Evolutionary conservation across 1,140 invertebrate genomes (phyloP), one percentile per base, ranked within the genome.

Genomic region (Drosophila cardini): DNA sequence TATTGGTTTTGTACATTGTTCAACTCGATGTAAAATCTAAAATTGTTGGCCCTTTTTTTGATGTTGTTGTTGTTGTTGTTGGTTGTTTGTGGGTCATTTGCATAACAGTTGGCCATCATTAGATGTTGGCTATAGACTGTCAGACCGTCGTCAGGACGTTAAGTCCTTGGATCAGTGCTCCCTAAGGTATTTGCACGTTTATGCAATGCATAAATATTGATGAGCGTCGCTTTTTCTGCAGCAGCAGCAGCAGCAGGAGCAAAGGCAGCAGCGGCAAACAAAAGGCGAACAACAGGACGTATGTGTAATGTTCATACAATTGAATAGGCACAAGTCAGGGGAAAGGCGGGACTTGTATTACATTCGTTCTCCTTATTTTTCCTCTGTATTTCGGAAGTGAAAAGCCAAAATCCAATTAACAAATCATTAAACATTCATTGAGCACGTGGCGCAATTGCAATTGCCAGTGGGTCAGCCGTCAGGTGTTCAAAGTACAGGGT

Each of bases 351-450:
- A 56, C 26, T 57, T 42, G 40, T 48, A 34, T 48, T 55, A 40
- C 61, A 38, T 30, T 32, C 42, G n/a, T 15, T 64, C 21, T 18
- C 40, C n/a, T 11, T 38, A 50, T 36, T 48, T 36, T 30, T 43
- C n/a, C 56, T 7, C 45, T 50, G 57, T 74, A 26, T 26, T 26
- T 26, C 7, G 9, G 46, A 21, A 62, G 46, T 63, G 61, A 77
- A 89, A 83, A 89, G 84, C 84, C 85, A 70, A 89, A 87, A 89
- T 89, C 84, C 84, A 89, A 89, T 89, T 89, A 89, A 89, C 84
- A 89, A 89, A 89, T 89, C 84, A 89, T 89, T 89, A 89, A 89
- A 89, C 84, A 90, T 89, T 89, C 84, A 89, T 89, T 89, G 84
- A 89, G 77, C 84, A 89, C 84, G 84, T 89, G 84, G 76, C 84